Conservation (phyloP, 2,797 vertebrate genomes). For the Typhlichthys subterraneus region DNA sequence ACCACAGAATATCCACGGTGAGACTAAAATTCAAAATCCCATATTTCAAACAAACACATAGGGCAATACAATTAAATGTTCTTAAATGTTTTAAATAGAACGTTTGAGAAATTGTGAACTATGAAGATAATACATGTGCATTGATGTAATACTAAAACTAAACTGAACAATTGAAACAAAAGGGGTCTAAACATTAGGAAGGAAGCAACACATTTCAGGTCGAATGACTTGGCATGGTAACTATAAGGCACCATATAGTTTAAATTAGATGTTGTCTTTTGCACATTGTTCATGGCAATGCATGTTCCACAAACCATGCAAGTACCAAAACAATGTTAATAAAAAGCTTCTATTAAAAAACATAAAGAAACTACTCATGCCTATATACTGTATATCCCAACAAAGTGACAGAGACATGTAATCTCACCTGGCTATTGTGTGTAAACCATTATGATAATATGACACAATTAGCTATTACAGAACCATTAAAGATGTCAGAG, state of each 20-base stretch:
- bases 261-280: conserved; percentile 44
- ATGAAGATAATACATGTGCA: conserved; percentile 60
- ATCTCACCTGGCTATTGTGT: no score
- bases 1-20: conserved; percentile 28
- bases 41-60: conserved; percentile 49
- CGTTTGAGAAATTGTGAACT: conserved; percentile 40
- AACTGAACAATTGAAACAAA: conserved; percentile 44
- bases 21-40: conserved; percentile 35
- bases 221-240: conserved; percentile 65
- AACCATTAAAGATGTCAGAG: no score
- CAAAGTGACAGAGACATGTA: conserved; percentile 12
- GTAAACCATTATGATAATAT: no score
- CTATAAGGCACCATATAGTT: conserved; percentile 70
- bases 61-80: conserved; percentile 37
- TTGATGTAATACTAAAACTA: conserved; percentile 39
- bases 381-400: conserved; percentile 53
- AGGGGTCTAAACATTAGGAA: conserved; percentile 19
- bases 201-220: conserved; percentile 42
- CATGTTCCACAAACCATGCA: conserved; percentile 53
- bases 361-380: conserved; percentile 39
- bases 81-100: conserved; percentile 61
- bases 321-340: conserved; percentile 47
- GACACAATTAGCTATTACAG: no score
- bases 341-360: conserved; percentile 17
- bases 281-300: conserved; percentile 66